Conservation (phyloP, 2,888 invertebrate genomes). For the Microdon myrmicae region DNA sequence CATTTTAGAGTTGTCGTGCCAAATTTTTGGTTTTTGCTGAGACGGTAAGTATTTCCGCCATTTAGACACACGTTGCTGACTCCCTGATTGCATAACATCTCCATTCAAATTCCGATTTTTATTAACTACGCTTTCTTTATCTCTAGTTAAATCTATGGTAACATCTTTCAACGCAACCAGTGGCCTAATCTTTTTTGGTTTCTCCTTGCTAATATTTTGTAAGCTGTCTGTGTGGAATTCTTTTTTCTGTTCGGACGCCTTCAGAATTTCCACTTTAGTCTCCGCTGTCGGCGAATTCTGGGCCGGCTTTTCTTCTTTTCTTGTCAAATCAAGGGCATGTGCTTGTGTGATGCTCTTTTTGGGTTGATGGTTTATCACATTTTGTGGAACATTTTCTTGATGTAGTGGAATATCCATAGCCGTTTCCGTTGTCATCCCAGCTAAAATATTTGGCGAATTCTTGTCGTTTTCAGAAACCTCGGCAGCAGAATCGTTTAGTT, state of each 20-base stretch:
- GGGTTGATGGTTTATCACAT: not conserved
- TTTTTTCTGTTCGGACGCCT: not conserved
- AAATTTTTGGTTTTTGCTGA: conserved; percentile 3
- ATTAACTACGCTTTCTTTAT: too few species aligned
- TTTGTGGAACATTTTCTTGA: conserved; percentile 4
- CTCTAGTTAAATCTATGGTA: conserved; percentile 22
- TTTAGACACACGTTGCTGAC: conserved; percentile 18
- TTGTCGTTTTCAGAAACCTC: not conserved
- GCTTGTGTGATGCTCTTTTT: too few species aligned
- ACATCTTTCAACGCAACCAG: not conserved
- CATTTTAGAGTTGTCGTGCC: too few species aligned
- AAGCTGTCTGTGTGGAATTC: too few species aligned
- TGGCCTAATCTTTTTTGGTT: too few species aligned
- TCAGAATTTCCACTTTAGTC: not conserved
- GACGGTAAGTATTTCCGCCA: conserved; percentile 21
- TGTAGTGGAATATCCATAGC: conserved; percentile 30
- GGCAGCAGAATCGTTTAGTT: too few species aligned
- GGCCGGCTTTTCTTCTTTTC: not conserved
- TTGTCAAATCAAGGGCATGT: conserved; percentile 31
- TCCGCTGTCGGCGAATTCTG: too few species aligned
- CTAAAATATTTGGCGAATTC: conserved; percentile 33
- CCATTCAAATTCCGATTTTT: too few species aligned
- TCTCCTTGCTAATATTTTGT: too few species aligned
- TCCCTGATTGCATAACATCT: too few species aligned
- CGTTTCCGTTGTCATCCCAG: conserved; percentile 32